Evolutionary conservation across 92 coral and sea anemone genomes (phyloP).

Genomic region (Umimayanthus kanabou): DNA sequence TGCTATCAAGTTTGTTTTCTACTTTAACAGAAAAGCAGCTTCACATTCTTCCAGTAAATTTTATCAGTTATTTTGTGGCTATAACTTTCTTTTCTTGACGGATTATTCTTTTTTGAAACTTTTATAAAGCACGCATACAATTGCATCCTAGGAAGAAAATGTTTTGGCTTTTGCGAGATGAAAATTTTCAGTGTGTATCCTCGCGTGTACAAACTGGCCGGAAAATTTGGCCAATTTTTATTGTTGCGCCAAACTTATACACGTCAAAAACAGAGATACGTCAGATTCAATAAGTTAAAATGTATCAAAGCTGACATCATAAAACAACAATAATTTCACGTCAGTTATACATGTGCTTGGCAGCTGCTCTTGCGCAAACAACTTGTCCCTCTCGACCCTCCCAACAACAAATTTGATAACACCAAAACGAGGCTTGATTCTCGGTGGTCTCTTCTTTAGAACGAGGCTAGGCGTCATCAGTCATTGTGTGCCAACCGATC

Average conservation of each 20-base stretch:
- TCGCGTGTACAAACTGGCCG: neutral
- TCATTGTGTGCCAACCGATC: neutral
- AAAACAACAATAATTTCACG: neutral
- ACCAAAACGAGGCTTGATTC: neutral
- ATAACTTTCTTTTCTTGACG: neutral
- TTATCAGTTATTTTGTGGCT: neutral
- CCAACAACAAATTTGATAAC: neutral
- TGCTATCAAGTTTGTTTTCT: neutral
- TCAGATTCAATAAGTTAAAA: too few relatives aligned
- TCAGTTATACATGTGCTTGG: neutral
- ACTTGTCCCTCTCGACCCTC: slow-evolving; percentile 28
- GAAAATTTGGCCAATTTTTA: neutral
- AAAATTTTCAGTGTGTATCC: neutral
- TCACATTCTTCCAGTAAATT: neutral
- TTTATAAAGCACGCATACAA: too few relatives aligned
- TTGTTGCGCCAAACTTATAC: too few relatives aligned
- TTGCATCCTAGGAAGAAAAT: neutral
- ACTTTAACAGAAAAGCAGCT: neutral
- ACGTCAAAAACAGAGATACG: too few relatives aligned
- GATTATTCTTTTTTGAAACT: neutral
- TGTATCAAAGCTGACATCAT: neutral
- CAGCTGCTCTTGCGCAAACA: neutral
- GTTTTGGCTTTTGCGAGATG: neutral
- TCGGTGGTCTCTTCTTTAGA: neutral
- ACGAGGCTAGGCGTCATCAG: neutral